Evolutionary conservation across 2,888 invertebrate species (phyloP).

Genomic region (Nesidiocoris tenuis): DNA sequence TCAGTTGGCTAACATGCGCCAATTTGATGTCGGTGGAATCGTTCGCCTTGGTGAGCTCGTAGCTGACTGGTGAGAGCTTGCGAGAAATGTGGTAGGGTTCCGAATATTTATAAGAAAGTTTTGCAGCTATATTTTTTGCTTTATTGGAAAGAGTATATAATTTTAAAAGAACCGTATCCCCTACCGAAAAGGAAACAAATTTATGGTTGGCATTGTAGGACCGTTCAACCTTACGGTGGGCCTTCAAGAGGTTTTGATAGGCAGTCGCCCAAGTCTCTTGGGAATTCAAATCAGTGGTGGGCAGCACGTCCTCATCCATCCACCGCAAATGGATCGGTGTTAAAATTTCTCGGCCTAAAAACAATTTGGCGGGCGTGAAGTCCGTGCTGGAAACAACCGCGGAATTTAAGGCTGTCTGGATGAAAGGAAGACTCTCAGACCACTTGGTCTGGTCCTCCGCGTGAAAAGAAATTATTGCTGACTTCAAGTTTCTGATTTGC

Average conservation of each 20-base stretch:
- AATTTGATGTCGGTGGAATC: neutral
- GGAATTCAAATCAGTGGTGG: neutral
- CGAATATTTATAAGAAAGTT: neutral
- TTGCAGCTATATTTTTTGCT: neutral
- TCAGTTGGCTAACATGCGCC: constrained; percentile 7
- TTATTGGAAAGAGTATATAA: neutral
- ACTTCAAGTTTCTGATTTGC: constrained; percentile 4
- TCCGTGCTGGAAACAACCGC: neutral
- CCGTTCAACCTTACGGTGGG: neutral
- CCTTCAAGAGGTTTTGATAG: neutral
- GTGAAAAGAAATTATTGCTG: constrained; percentile 6
- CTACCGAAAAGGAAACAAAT: neutral
- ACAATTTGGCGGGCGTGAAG: neutral
- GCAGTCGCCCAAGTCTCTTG: neutral
- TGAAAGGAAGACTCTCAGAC: neutral
- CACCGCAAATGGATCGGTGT: constrained; percentile 6
- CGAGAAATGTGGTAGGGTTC: neutral
- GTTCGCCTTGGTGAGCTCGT: neutral
- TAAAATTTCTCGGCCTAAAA: neutral
- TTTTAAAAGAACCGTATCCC: neutral
- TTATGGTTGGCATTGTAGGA: neutral
- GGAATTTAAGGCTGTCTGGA: neutral
- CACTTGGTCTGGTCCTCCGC: neutral
- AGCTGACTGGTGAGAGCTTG: neutral
- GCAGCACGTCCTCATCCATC: neutral